phyloP scores from a whole-genome alignment of 2,113 vertebrate genomes.

The Varanus salvator region DNA sequence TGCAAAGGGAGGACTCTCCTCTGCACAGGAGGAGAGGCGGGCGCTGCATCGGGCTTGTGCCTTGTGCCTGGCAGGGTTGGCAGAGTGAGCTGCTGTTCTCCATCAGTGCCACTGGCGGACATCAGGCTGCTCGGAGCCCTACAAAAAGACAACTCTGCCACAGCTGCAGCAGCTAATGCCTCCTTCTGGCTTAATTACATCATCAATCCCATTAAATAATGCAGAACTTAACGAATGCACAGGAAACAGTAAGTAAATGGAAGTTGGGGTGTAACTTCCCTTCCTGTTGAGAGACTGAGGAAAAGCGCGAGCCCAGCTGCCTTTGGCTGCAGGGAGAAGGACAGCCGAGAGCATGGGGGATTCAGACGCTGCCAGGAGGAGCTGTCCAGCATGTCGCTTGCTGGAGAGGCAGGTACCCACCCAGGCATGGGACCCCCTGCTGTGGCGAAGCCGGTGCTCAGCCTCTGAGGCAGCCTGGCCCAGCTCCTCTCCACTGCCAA shows the following conservation, averaged over 20 bases:
- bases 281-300: neutral
- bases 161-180: slow-evolving; percentile 46
- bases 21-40: too few species aligned
- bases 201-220: slow-evolving; percentile 43
- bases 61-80: too few species aligned
- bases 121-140: neutral
- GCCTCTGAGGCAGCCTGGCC: neutral
- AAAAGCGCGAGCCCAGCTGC: neutral
- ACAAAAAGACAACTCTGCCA: slow-evolving; percentile 6
- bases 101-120: neutral
- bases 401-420: neutral
- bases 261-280: neutral
- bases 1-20: neutral
- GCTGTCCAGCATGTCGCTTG: neutral
- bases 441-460: neutral
- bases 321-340: neutral
- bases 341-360: neutral
- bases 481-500: neutral
- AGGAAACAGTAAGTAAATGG: slow-evolving; percentile 38
- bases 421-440: neutral
- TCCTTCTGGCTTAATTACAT: slow-evolving; percentile 44
- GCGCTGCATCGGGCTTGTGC: too few species aligned
- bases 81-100: fast-evolving
- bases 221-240: slow-evolving; percentile 50
- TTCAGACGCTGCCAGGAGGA: neutral